These are phyloP conservation scores for Anthopleura xanthogrammica DNA, from an alignment of 92 coral and sea anemone species.

Conservation along the genomic window DNA sequence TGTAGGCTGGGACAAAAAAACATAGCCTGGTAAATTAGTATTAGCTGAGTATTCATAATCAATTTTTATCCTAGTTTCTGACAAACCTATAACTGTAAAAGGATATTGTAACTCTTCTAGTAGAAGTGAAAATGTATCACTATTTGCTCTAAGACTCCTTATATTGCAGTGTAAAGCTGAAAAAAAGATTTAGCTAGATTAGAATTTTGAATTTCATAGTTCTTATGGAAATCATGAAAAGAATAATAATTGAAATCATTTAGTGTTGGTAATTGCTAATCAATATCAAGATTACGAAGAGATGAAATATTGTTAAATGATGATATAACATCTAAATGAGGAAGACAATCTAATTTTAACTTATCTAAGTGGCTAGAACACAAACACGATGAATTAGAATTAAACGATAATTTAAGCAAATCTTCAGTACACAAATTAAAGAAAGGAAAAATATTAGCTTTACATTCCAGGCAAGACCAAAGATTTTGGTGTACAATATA, in stretches of 20 bases:
- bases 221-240: too few relatives aligned
- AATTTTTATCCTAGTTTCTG: constrained; percentile 32
- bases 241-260: background rate
- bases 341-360: background rate
- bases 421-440: constrained; percentile 7
- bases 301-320: background rate
- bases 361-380: background rate
- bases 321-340: background rate
- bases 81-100: constrained; percentile 33
- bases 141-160: background rate
- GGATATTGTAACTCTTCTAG: background rate
- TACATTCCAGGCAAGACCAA: constrained; percentile 2
- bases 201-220: too few relatives aligned
- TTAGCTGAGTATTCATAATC: constrained; percentile 16
- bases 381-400: background rate
- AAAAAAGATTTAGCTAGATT: too few relatives aligned
- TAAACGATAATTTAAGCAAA: background rate
- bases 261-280: background rate
- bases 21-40: background rate
- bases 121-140: background rate
- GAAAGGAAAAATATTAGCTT: constrained; percentile 1
- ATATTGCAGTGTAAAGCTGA: constrained; percentile 3
- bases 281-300: constrained; percentile 5
- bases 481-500: background rate
- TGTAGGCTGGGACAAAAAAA: constrained; percentile 21